Conservation (phyloP, 2,888 invertebrate species). For the Nematopogon swammerdamellus region DNA sequence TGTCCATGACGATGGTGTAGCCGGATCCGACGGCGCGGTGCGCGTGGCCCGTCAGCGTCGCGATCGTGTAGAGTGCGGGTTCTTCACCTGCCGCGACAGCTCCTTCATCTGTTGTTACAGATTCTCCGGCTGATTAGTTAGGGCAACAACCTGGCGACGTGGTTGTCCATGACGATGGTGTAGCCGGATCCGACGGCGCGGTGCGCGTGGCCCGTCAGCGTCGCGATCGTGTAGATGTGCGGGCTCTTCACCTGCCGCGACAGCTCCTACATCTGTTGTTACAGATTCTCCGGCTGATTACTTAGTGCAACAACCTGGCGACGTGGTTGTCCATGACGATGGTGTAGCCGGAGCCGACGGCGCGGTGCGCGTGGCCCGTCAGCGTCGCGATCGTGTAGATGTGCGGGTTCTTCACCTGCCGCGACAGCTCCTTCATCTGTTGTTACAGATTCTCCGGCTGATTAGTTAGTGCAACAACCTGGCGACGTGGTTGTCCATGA, state of each 20-base stretch:
- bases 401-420: slow-evolving; percentile 71
- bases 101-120: no score
- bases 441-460: no score
- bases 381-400: slow-evolving; percentile 89
- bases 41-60: slow-evolving; percentile 89
- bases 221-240: slow-evolving; percentile 88
- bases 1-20: slow-evolving; percentile 76
- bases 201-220: slow-evolving; percentile 83
- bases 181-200: slow-evolving; percentile 67
- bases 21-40: slow-evolving; percentile 62
- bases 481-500: slow-evolving; percentile 76
- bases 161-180: slow-evolving; percentile 77
- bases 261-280: no score
- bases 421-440: no score
- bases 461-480: no score
- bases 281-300: no score
- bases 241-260: slow-evolving; percentile 71
- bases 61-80: slow-evolving; percentile 88
- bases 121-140: no score
- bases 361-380: slow-evolving; percentile 77
- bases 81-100: slow-evolving; percentile 65
- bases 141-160: slow-evolving; percentile 66
- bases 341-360: slow-evolving; percentile 68
- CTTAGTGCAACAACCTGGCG: no score
- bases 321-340: slow-evolving; percentile 78